Evolutionary conservation across 2,797 vertebrate species (phyloP), one percentile per base, ranked within the genome.

Genomic region (Parotocinclus haroldoi): DNA sequence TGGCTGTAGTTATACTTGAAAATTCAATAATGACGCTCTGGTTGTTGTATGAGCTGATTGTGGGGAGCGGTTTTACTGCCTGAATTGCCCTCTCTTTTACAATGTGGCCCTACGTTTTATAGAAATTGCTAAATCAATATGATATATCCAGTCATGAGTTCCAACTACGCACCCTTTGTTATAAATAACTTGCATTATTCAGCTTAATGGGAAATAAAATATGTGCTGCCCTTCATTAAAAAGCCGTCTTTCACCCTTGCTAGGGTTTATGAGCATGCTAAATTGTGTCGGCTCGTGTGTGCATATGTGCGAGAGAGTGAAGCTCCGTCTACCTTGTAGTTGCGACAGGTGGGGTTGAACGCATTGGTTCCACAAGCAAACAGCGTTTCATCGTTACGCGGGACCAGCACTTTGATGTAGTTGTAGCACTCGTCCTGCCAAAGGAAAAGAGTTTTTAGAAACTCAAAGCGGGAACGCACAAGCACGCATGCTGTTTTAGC

Each of bases 361-460:
- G 92, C 94, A 17, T 98, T 98, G 36, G 95, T 98, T 58, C 95
- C 95, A 6, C 95, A 97, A 50, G 92, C 95, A 16, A 98, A 92
- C 13, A 98, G 89, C 0, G 86, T 94, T 80, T 89, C 89, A 13
- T 93, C 86, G 0, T 94, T 91, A 10, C 91, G 93, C 0, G 91
- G 93, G 52, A 95, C 91, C 67, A 98, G 88, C 17, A 98, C 95
- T 63, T 94, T 93, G 79, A 98, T 96, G 79, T 96, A 97, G 85
- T 98, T 98, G 91, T 97, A 94, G 78, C 95, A 96, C 81, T 96
- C 95, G 0, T 95, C 94, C 95, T 97, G 86, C n/a, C 14, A 63
- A 76, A 78, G 53, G 69, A 78, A 72, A 45, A 27, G 27, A 27
- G 58, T 56, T 68, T 67, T 66, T 63, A 69, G 45, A 58, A 55